Percentiles rank a stretch among this genome's conserved stretches.
Conservation (phyloP, 1,140 invertebrate genomes). For the Drosophila elegans region DNA sequence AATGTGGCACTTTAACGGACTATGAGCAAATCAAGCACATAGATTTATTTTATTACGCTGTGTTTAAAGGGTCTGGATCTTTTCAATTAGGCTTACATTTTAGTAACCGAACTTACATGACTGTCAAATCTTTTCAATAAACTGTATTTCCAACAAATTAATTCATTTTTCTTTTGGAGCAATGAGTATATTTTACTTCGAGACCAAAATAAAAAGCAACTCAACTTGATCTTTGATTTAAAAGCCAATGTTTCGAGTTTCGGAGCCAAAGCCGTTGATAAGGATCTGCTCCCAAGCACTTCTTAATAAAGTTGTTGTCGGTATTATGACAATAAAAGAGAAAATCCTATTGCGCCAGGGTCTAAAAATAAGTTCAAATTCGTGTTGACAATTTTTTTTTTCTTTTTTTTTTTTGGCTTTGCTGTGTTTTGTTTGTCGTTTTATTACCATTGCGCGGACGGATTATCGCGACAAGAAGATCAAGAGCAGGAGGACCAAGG, state of each 20-base stretch:
- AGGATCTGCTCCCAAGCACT: slow-evolving; percentile 44
- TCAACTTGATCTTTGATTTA: slow-evolving; percentile 22
- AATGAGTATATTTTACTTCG: slow-evolving; percentile 22
- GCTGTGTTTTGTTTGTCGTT: slow-evolving; percentile 45
- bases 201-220: background rate
- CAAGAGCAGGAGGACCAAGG: slow-evolving; percentile 54
- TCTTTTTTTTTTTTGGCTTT: slow-evolving; percentile 38
- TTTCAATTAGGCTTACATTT: background rate
- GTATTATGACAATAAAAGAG: slow-evolving; percentile 39
- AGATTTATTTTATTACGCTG: slow-evolving; percentile 7
- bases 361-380: slow-evolving; percentile 81
- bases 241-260: slow-evolving; percentile 22
- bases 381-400: slow-evolving; percentile 75
- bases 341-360: slow-evolving; percentile 71
- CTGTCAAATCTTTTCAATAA: too few species aligned
- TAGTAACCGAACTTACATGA: too few species aligned
- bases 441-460: slow-evolving; percentile 73
- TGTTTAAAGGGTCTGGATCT: background rate
- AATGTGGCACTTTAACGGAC: slow-evolving; percentile 33
- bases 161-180: too few species aligned
- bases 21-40: slow-evolving; percentile 8
- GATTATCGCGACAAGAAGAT: slow-evolving; percentile 82
- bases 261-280: slow-evolving; percentile 47
- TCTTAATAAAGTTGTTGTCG: slow-evolving; percentile 75
- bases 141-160: background rate